phyloP scores from a whole-genome alignment of 2,888 invertebrate genomes.

The Drosophila neoperkinsi region DNA sequence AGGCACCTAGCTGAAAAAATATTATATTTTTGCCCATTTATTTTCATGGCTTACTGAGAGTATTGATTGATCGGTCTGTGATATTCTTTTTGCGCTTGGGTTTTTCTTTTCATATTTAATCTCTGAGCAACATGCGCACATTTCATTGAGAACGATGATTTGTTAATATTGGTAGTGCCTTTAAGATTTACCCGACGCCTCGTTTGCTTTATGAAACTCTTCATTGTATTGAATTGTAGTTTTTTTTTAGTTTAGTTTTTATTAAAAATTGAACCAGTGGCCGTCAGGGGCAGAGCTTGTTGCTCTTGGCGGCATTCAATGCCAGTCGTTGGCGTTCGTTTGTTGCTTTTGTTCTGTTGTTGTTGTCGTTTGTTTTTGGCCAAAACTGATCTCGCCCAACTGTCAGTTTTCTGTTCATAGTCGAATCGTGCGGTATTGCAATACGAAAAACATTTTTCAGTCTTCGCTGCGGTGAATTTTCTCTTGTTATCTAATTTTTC shows the following conservation, averaged over 20 bases:
- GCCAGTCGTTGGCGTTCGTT: constrained; percentile 67
- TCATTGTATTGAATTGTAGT: constrained; percentile 34
- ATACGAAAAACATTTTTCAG: constrained; percentile 33
- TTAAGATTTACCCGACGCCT: constrained; percentile 56
- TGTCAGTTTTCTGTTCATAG: constrained; percentile 79
- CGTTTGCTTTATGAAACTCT: constrained; percentile 65
- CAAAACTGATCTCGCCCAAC: constrained; percentile 83
- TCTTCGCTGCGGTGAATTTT: constrained; percentile 51
- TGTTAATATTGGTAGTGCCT: constrained; percentile 68
- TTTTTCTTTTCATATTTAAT: constrained; percentile 64
- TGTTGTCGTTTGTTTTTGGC: constrained; percentile 73
- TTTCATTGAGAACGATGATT: constrained; percentile 80
- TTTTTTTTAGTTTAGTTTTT: constrained; percentile 58
- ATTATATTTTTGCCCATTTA: neutral
- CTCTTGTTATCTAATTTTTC: constrained; percentile 67
- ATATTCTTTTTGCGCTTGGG: neutral
- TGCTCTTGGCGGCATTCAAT: constrained; percentile 80
- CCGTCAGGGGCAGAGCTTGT: constrained; percentile 69
- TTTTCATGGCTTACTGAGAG: neutral
- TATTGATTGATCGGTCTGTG: constrained; percentile 4
- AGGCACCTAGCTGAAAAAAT: neutral
- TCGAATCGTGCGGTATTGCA: constrained; percentile 76
- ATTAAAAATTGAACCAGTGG: constrained; percentile 68
- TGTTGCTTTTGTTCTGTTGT: constrained; percentile 59
- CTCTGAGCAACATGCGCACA: constrained; percentile 50